Evolutionary conservation across 2,113 vertebrate genomes (phyloP).

Genomic region (Pseudopodoces humilis): DNA sequence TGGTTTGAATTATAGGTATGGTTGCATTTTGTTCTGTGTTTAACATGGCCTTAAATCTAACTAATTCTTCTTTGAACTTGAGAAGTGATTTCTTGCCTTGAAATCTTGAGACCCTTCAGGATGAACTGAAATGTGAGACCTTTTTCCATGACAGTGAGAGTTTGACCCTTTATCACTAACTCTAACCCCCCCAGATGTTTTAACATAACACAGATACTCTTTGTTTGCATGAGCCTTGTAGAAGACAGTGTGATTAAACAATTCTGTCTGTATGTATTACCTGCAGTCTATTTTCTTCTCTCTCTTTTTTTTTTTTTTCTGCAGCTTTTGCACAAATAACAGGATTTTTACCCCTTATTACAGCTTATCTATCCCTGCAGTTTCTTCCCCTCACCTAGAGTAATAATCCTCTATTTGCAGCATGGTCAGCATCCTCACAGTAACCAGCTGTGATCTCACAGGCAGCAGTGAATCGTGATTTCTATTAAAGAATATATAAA

Average conservation of each 20-base stretch:
- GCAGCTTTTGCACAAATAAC: not conserved
- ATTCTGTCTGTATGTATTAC: not conserved
- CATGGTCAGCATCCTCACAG: constrained; percentile 2
- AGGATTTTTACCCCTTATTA: constrained; percentile 8
- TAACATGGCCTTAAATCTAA: not conserved
- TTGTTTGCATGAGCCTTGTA: not conserved
- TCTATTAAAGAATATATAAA: not conserved
- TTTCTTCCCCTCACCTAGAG: constrained; percentile 5
- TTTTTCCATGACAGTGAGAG: not conserved
- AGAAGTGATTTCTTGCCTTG: not conserved
- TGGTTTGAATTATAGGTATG: not conserved
- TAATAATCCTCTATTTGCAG: constrained; percentile 42
- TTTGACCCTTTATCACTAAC: not conserved
- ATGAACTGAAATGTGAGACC: not conserved
- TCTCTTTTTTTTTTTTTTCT: not conserved
- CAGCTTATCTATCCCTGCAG: constrained; percentile 1
- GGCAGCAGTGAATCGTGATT: not conserved
- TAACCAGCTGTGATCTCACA: constrained; percentile 16
- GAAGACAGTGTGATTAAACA: constrained; percentile 1
- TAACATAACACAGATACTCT: not conserved
- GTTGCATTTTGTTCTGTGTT: not conserved
- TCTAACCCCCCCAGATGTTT: not conserved
- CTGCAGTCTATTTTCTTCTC: not conserved
- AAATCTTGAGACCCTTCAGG: not conserved
- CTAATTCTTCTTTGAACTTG: not conserved